Evolutionary conservation across 2,113 vertebrate genomes (phyloP).

Genomic region (Onychostoma macrolepis): DNA sequence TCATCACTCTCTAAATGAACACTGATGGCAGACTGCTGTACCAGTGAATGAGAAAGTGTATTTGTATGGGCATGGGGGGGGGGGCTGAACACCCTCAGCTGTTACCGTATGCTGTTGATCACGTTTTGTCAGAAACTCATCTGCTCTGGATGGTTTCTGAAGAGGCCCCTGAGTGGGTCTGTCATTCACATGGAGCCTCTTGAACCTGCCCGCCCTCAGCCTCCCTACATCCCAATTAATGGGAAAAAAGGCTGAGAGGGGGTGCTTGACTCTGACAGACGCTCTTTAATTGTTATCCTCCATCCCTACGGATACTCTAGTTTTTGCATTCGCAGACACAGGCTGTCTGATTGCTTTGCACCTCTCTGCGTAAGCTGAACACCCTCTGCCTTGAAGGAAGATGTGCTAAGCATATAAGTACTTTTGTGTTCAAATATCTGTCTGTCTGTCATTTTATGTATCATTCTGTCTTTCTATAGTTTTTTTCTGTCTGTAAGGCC

Average conservation of each 20-base stretch:
- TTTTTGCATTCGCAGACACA: slow-evolving; percentile 66
- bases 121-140: slow-evolving; percentile 77
- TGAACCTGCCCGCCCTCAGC: slow-evolving; percentile 76
- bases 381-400: background rate
- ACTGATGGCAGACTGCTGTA: slow-evolving; percentile 47
- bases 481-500: too few relatives aligned
- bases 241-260: slow-evolving; percentile 76
- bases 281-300: slow-evolving; percentile 80
- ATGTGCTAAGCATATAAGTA: background rate
- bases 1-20: slow-evolving; percentile 30
- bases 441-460: background rate
- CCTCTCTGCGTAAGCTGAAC: background rate
- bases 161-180: slow-evolving; percentile 68
- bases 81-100: slow-evolving; percentile 55
- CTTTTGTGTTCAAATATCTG: background rate
- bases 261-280: slow-evolving; percentile 77
- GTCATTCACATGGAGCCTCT: slow-evolving; percentile 76
- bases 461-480: background rate
- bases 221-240: slow-evolving; percentile 80
- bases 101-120: slow-evolving; percentile 77
- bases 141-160: slow-evolving; percentile 66
- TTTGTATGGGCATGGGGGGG: slow-evolving; percentile 37
- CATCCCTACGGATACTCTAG: slow-evolving; percentile 75
- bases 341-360: slow-evolving; percentile 67
- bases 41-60: slow-evolving; percentile 56